Evolutionary conservation across 2,113 vertebrate genomes (phyloP), one percentile per base, ranked within the genome.

Genomic region (Brienomyrus longianalis): DNA sequence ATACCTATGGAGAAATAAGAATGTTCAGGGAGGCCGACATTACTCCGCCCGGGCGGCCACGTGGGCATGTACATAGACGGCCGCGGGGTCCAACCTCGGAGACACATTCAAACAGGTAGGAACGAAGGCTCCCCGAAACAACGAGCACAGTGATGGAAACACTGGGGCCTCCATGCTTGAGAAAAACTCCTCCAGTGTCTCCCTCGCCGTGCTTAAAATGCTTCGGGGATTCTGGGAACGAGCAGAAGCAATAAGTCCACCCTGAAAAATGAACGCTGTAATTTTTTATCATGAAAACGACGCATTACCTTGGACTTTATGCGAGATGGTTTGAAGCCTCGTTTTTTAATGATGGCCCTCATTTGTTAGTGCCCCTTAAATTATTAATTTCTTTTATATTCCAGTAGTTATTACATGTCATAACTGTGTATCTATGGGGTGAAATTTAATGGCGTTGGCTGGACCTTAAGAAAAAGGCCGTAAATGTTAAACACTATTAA

Each of bases 341-440:
- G 91, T 89, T 91, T 98, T 95, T 99, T 99, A 98, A 99, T 98
- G 98, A 99, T 98, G 97, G 97, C 97, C 96, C 98, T 99, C 99
- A 99, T 99, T 99, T 99, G 98, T 99, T 99, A 98, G 98, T 97
- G 97, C 97, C 97, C 97, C 97, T 96, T 99, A 98, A 99, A 99
- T 99, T 99, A 99, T 99, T 99, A 97, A 99, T 98, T 95, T 96
- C 97, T 97, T 99, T 99, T 99, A 99, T 99, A 99, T 98, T 98
- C 98, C 97, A 97, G 97, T 98, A 97, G 97, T 99, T 99, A 99
- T 99, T 99, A 97, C 96, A 95, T 98, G 97, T 99, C 98, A 99
- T 98, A 98, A 98, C 97, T 97, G 97, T 98, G 97, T 99, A 98
- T 99, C 97, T 98, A 97, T 98, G 97, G 96, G 96, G 95, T 97